A percentile compares a stretch with the other conserved stretches of the same genome.
phyloP scores from a whole-genome alignment of 92 coral and sea anemone genomes.

The Epizoanthus ramosus region DNA sequence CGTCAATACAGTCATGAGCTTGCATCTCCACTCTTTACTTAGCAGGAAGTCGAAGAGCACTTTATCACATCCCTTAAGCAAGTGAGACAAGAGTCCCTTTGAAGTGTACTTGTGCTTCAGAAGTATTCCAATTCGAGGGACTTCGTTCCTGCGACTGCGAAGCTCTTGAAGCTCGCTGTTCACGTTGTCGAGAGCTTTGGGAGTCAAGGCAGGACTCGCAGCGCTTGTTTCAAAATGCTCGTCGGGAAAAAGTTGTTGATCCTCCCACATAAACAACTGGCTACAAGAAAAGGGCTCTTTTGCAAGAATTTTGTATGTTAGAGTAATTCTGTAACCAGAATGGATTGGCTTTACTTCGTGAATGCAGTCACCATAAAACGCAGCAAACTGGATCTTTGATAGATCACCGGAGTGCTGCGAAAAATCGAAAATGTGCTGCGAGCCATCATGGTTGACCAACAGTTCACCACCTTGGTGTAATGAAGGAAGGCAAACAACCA shows the following conservation, averaged over 20 bases:
- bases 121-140: conserved; percentile 54
- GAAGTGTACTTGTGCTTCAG: conserved; percentile 62
- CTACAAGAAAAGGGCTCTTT: too few species aligned
- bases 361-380: conserved; percentile 63
- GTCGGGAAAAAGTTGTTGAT: conserved; percentile 19
- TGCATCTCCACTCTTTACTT: conserved; percentile 60
- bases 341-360: conserved; percentile 63
- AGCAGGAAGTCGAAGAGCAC: conserved; percentile 48
- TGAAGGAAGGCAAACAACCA: conserved; percentile 59
- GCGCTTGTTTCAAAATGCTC: conserved; percentile 59
- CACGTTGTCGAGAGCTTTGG: conserved; percentile 51
- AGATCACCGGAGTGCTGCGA: conserved; percentile 40
- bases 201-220: conserved; percentile 47
- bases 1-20: conserved; percentile 55
- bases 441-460: conserved; percentile 59
- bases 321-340: conserved; percentile 57
- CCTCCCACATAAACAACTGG: neutral
- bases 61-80: conserved; percentile 70
- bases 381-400: conserved; percentile 57
- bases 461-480: conserved; percentile 61
- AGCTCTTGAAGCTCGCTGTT: conserved; percentile 56
- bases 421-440: conserved; percentile 57
- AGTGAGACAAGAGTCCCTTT: conserved; percentile 52
- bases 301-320: conserved; percentile 55
- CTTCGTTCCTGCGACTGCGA: neutral